Evolutionary conservation across 1,140 invertebrate genomes (phyloP).

Genomic region (Leptinotarsa defecta): DNA sequence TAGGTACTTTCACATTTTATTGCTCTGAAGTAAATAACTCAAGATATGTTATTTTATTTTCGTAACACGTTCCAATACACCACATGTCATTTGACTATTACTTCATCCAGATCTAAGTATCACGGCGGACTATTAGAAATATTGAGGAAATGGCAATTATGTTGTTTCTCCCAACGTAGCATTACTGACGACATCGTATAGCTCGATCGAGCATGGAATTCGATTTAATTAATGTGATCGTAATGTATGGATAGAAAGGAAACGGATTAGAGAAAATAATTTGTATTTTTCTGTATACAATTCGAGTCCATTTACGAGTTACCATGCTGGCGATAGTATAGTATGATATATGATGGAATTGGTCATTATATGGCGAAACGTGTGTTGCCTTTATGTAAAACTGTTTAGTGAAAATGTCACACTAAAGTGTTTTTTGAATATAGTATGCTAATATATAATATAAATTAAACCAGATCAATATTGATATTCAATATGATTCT

Average conservation of each 20-base stretch:
- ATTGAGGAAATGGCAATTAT: slow-evolving; percentile 15
- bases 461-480: no score
- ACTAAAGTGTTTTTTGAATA: no score
- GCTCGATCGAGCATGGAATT: not conserved
- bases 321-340: no score
- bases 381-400: no score
- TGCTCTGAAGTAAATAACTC: not conserved
- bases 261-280: not conserved
- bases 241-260: not conserved
- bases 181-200: no score
- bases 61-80: slow-evolving; percentile 20
- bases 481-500: no score
- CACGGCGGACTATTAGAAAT: not conserved
- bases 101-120: not conserved
- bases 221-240: not conserved
- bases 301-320: no score
- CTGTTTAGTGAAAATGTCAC: no score
- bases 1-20: slow-evolving; percentile 26
- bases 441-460: no score
- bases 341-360: no score
- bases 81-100: slow-evolving; percentile 9
- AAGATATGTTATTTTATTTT: not conserved
- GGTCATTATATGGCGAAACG: no score
- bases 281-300: not conserved
- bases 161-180: not conserved